These are phyloP conservation scores for Sinocyclocheilus grahami DNA, from an alignment of 2,113 vertebrate genomes.

Conservation along the genomic window DNA sequence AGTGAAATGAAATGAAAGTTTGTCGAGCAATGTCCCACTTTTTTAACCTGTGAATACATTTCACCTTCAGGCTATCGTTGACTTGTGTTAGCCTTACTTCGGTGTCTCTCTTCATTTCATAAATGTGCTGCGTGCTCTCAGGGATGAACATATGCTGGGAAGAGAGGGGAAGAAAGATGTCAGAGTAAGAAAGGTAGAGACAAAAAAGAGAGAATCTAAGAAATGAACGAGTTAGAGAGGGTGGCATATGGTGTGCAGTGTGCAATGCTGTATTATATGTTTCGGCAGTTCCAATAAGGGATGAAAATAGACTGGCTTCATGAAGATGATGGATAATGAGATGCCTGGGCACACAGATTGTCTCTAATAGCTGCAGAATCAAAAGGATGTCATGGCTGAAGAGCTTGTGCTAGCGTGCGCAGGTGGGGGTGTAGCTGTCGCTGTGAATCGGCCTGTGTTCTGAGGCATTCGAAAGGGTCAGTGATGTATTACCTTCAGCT, in stretches of 20 bases:
- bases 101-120: neutral
- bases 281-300: conserved; percentile 44
- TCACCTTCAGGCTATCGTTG: neutral
- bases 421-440: conserved; percentile 16
- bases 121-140: neutral
- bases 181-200: neutral
- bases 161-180: neutral
- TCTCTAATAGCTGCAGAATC: conserved; percentile 64
- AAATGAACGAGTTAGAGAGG: neutral
- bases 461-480: conserved; percentile 50
- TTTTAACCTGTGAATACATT: neutral
- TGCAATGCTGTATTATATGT: conserved; percentile 35
- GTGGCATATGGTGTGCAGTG: conserved; percentile 11
- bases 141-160: neutral
- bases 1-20: neutral
- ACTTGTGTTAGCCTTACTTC: neutral
- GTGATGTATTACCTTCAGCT: conserved; percentile 63
- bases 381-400: conserved; percentile 59
- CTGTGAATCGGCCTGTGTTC: conserved; percentile 42
- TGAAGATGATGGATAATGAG: conserved; percentile 69
- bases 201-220: neutral
- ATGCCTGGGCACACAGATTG: conserved; percentile 59
- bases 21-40: neutral
- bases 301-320: conserved; percentile 58
- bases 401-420: conserved; percentile 9